Base-by-base conservation (phyloP, 1,140 invertebrate species). In the Caenorhabditis brenneri region DNA sequence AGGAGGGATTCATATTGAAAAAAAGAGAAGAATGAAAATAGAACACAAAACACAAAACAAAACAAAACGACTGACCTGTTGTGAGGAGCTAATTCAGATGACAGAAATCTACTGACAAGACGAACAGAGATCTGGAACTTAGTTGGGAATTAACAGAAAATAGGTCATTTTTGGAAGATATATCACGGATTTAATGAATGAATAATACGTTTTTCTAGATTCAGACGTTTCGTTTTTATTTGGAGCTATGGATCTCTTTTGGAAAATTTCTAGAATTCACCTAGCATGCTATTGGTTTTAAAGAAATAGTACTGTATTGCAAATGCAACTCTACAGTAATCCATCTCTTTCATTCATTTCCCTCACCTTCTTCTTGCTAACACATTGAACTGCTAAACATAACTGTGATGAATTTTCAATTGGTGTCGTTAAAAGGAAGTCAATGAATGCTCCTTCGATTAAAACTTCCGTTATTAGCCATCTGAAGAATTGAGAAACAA, bases 321-420 rank as follows among this genome's bases (percentile, higher is more conserved):
- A n/a, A n/a, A n/a, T n/a, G n/a, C n/a, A n/a, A n/a, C n/a, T n/a
- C n/a, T n/a, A n/a, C n/a, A n/a, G n/a, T n/a, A n/a, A n/a, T n/a
- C n/a, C n/a, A n/a, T n/a, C n/a, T n/a, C n/a, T n/a, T n/a, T n/a
- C n/a, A n/a, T n/a, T n/a, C n/a, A n/a, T n/a, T n/a, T n/a, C n/a
- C n/a, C n/a, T 7, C 39, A 87, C 86, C 84, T 87, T 87, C n/a
- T 88, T 82, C 36, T 81, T 83, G 79, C 51, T 81, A 10, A 85
- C 36, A 36, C 48, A 29, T 42, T 83, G 79, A 29, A 87, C 22
- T 22, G 80, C 31, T 9, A 33, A 19, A 33, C 46, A 53, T 3
- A 87, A 51, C 33, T 79, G 85, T 2, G 36, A 65, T 9, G 55
- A 9, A 31, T 82, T 48, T 10, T 81, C 79, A 33, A 88, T 48